Base-by-base conservation (phyloP, 2,797 vertebrate species). In the Lepidocolaptes lacrymiger region DNA sequence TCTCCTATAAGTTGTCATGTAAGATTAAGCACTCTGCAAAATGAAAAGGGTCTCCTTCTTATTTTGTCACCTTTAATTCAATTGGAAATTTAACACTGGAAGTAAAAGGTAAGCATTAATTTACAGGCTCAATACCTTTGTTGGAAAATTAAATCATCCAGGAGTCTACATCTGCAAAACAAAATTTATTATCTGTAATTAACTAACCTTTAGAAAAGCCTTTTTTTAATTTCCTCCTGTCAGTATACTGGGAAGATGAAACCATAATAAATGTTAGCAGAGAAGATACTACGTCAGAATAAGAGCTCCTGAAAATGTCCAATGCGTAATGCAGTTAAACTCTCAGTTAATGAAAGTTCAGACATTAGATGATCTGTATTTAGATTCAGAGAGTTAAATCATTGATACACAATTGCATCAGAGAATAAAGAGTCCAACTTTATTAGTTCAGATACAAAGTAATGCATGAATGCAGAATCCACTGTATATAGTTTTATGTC, bases 141-240 rank as follows among this genome's bases (percentile, higher is more conserved):
- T 69, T 95, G 75, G 56, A 92, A 97, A 96, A 97, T 89, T 86
- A 97, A 97, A 96, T 95, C 85, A 96, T 94, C 95, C 97, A 68
- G 66, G 69, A 95, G 39, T 61, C 48, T 78, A 88, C 64, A 95
- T 91, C 86, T 97, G 91, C 93, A 96, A 96, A 97, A 84, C 58
- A 97, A 93, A 97, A 97, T 95, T 88, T 97, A 97, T 96, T 96
- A 87, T 89, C 91, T 95, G 59, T 94, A 97, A 97, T 98, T 97
- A 96, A 96, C 83, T 97, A 97, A 97, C 90, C 93, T 98, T 97
- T 96, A 93, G 64, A 94, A 97, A 96, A 94, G 54, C 67, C 13
- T 67, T 89, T 93, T 95, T 97, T 94, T 85, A 93, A 96, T 97
- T 97, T 97, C 76, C 55, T 97, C 66, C 46, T 95, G 88, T 93